phyloP scores from a whole-genome alignment of 2,797 vertebrate species.

The Lithobates pipiens region DNA sequence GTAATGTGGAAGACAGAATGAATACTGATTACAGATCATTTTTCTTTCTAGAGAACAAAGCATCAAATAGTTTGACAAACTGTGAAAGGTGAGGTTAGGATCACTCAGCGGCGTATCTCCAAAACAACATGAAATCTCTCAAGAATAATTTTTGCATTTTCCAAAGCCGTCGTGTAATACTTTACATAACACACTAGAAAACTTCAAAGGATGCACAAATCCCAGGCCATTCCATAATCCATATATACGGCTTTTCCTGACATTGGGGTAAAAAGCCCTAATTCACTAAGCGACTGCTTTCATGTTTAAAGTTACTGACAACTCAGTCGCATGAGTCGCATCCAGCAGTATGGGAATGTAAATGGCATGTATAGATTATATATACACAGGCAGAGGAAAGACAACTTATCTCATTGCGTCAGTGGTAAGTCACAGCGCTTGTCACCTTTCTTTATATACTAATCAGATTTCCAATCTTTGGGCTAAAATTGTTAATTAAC shows the following conservation, averaged over 20 bases:
- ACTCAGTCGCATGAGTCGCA: background rate
- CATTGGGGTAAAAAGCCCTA: background rate
- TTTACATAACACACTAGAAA: conserved; percentile 12
- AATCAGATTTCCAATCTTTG: too few species aligned
- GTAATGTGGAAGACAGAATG: too few species aligned
- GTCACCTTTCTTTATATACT: too few species aligned
- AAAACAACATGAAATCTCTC: background rate
- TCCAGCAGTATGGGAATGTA: background rate
- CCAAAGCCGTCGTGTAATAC: conserved; percentile 7
- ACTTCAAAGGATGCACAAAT: conserved; percentile 33
- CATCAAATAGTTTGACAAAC: background rate
- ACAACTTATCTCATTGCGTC: background rate
- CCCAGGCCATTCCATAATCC: conserved; percentile 16
- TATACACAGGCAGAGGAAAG: background rate
- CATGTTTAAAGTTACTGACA: background rate
- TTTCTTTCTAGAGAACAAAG: background rate
- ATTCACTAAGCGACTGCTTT: background rate
- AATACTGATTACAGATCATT: background rate
- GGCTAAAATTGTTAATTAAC: too few species aligned
- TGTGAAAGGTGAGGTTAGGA: background rate
- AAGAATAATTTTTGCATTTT: conserved; percentile 7
- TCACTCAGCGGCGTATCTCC: background rate
- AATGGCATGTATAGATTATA: background rate
- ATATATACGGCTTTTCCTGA: conserved; percentile 24
- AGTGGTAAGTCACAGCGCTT: too few species aligned